Base-by-base conservation (phyloP, 1,140 invertebrate species). In the Apis mellifera region DNA sequence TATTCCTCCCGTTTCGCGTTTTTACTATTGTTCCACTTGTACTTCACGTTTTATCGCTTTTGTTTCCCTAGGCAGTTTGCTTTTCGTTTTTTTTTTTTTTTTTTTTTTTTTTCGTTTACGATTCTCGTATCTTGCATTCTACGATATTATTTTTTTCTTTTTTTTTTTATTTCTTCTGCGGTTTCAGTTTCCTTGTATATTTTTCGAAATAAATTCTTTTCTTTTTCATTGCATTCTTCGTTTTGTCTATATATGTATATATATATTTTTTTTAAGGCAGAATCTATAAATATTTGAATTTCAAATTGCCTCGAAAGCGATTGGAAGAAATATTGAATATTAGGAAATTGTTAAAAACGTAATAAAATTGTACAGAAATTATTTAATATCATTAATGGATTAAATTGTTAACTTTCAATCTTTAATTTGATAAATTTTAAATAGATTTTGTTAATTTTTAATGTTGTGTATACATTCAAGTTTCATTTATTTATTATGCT, bases 1-100 rank as follows among this genome's bases (percentile, higher is more conserved):
- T 48, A 54, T 86, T 71, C 32, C 65, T 75, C n/a, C 26, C 79
- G 64, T 68, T 84, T 59, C 79, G 42, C 64, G 48, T 59, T 64
- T 78, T 55, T 74, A 17, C 57, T 59, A 57, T 66, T 78, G 59
- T 72, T 64, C 70, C 21, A n/a, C 48, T 66, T 42, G 50, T 26
- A 19, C 23, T 75, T 77, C 32, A 23, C 32, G 65, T 68, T 71
- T 32, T 62, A 26, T 55, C 21, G n/a, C 23, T 65, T 32, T 70
- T 60, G n/a, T 54, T 59, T 59, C 62, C 54, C 52, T 54, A 52
- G 26, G 26, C 26, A 72, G 57, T 57, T 9, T 72, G 12, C 19
- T 15, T 26, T n/a, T 57, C 70, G 8, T 42, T 72, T 42, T n/a
- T 72, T 12, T 26, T 62, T 62, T 23, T 62, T 60, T 60, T 21